Percentiles rank a stretch among this genome's conserved stretches.
Conservation (phyloP, 1,140 invertebrate genomes). For the Drosophila paulistorum region DNA sequence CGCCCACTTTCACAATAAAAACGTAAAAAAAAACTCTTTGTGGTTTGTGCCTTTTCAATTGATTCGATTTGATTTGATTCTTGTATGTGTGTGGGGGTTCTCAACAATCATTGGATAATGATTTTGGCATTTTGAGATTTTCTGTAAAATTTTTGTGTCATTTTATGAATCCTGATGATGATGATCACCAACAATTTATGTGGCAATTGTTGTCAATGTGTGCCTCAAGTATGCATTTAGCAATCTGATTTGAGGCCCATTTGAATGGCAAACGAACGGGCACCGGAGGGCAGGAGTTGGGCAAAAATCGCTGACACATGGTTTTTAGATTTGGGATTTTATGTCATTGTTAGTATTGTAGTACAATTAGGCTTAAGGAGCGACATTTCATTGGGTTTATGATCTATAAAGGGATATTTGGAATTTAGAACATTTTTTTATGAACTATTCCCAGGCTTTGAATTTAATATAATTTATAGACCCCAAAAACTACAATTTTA, state of each 20-base stretch:
- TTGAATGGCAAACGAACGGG: constrained; percentile 26
- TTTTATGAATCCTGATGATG: constrained; percentile 61
- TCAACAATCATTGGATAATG: constrained; percentile 55
- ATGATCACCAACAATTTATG: constrained; percentile 65
- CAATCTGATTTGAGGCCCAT: constrained; percentile 19
- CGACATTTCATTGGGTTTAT: background rate
- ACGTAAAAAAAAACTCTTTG: constrained; percentile 61
- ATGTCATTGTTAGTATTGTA: constrained; percentile 20
- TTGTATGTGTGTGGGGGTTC: constrained; percentile 16
- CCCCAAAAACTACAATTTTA: background rate
- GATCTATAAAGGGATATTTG: background rate
- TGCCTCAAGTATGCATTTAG: constrained; percentile 49
- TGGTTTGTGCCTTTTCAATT: constrained; percentile 61
- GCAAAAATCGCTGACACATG: constrained; percentile 45
- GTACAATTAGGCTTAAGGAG: background rate
- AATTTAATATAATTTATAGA: background rate
- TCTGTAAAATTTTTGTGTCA: constrained; percentile 43
- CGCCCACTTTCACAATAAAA: constrained; percentile 42
- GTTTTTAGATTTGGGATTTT: constrained; percentile 17
- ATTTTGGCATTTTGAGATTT: constrained; percentile 55
- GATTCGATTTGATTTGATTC: constrained; percentile 70
- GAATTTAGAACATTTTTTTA: background rate
- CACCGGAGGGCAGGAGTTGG: background rate
- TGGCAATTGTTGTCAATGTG: constrained; percentile 58
- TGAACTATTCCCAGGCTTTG: background rate